Evolutionary conservation across 1,140 invertebrate species (phyloP).

Genomic region (Alviniconcha marisindica): DNA sequence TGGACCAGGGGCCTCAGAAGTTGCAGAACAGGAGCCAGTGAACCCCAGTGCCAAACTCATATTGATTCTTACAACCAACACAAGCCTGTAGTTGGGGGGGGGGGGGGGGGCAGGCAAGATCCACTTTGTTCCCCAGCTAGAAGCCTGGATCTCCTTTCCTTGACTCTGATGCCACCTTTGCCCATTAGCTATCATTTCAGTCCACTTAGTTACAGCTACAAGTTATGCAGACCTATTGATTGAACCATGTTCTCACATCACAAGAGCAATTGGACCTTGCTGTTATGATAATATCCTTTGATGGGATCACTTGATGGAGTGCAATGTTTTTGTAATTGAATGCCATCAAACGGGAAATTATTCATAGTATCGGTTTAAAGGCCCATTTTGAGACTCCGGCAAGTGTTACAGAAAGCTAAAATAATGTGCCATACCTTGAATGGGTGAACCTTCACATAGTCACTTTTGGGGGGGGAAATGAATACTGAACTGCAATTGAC

Average conservation of each 20-base stretch:
- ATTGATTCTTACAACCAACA: neutral
- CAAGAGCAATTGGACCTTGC: conserved; percentile 13
- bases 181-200: neutral
- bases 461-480: no score
- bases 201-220: neutral
- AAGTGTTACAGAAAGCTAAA: no score
- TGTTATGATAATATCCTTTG: neutral
- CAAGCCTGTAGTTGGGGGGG: neutral
- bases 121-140: no score
- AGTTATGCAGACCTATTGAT: neutral
- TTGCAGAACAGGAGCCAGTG: neutral
- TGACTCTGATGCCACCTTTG: neutral
- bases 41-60: conserved; percentile 2
- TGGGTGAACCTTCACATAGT: no score
- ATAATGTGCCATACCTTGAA: no score
- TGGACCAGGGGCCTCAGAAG: neutral
- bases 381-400: no score
- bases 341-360: no score
- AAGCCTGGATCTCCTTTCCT: neutral
- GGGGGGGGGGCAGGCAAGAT: neutral
- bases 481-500: no score
- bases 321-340: no score
- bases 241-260: neutral
- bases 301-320: neutral
- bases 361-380: no score